Conservation (phyloP, 1,140 invertebrate species). For the Phocides pigmalion region DNA sequence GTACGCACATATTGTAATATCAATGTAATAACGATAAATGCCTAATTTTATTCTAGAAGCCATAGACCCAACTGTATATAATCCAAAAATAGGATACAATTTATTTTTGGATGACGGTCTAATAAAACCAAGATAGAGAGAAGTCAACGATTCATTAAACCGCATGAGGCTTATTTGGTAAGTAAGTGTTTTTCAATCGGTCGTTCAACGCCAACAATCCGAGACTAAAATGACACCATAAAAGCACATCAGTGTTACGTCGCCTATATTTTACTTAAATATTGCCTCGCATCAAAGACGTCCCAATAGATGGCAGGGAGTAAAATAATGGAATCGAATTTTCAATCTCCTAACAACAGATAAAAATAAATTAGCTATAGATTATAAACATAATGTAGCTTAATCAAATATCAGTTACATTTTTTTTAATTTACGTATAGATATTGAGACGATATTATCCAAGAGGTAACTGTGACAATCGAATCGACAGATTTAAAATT, state of each 20-base stretch:
- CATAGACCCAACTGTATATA: background rate
- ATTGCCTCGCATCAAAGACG: slow-evolving; percentile 27
- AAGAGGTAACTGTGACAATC: no score
- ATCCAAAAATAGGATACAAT: background rate
- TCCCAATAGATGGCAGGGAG: slow-evolving; percentile 28
- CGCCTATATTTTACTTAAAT: slow-evolving; percentile 38
- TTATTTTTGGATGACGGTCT: background rate
- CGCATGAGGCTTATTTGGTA: background rate
- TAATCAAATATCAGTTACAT: no score
- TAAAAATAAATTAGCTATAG: no score
- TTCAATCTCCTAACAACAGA: background rate
- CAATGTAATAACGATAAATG: no score
- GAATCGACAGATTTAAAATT: no score
- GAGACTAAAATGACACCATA: slow-evolving; percentile 1
- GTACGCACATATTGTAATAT: no score
- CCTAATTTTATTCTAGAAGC: no score
- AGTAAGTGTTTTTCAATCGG: slow-evolving; percentile 3
- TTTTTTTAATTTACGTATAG: no score
- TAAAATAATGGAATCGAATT: slow-evolving; percentile 40
- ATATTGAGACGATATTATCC: no score
- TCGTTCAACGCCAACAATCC: background rate
- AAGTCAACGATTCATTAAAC: slow-evolving; percentile 2
- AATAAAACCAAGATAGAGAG: background rate
- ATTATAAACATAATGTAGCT: no score
- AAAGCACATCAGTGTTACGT: background rate